Percentiles rank a stretch among this genome's conserved stretches.
Conservation (phyloP, 2,113 vertebrate species). For the Ursus arctos region DNA sequence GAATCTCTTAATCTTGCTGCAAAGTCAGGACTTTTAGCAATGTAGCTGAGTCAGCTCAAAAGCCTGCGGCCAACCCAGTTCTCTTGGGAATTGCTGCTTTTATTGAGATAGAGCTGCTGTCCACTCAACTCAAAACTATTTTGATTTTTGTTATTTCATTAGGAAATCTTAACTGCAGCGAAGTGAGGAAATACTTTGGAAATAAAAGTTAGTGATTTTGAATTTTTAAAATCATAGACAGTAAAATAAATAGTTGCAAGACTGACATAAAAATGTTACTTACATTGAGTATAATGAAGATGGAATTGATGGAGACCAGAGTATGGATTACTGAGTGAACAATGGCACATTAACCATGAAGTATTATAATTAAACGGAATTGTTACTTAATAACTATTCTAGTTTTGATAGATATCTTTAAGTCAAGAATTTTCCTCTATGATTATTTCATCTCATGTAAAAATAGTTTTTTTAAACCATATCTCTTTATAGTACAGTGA, state of each 20-base stretch:
- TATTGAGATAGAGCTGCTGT: background rate
- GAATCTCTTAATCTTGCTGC: background rate
- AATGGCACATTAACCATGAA: background rate
- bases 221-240: background rate
- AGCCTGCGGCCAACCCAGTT: background rate
- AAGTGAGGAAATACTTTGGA: background rate
- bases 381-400: background rate
- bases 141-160: background rate
- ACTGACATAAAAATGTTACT: background rate
- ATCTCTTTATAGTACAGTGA: background rate
- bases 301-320: background rate
- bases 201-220: conserved; percentile 3
- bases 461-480: background rate
- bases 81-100: background rate
- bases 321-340: background rate
- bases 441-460: background rate
- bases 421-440: background rate
- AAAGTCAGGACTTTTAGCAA: background rate
- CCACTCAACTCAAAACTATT: background rate
- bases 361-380: background rate
- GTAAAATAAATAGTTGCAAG: background rate
- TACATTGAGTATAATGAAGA: background rate
- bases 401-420: background rate
- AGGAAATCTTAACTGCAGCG: background rate
- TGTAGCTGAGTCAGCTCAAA: background rate